Conservation (phyloP, 2,888 invertebrate genomes). For the Yponomeuta evonymella region DNA sequence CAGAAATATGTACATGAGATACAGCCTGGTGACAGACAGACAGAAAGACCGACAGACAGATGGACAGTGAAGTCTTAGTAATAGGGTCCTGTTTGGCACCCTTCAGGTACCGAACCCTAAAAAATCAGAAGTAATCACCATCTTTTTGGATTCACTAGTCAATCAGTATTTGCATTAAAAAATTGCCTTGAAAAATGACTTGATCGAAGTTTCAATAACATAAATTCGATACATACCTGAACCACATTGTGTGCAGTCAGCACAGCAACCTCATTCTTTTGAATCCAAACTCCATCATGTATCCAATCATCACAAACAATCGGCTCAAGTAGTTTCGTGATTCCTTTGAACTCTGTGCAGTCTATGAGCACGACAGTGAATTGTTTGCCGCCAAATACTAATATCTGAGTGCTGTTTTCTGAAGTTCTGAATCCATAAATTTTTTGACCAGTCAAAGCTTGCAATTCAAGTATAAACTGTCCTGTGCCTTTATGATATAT, state of each 20-base stretch:
- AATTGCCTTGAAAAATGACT: too few relatives aligned
- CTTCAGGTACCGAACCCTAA: too few relatives aligned
- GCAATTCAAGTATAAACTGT: slow-evolving; percentile 33
- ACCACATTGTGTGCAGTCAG: slow-evolving; percentile 81
- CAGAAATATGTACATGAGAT: too few relatives aligned
- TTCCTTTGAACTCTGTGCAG: slow-evolving; percentile 21
- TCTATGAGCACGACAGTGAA: slow-evolving; percentile 44
- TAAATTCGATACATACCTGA: slow-evolving; percentile 41
- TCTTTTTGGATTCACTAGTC: too few relatives aligned
- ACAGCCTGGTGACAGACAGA: too few relatives aligned
- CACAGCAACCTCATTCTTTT: slow-evolving; percentile 62
- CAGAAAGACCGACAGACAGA: too few relatives aligned
- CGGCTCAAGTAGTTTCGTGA: slow-evolving; percentile 32
- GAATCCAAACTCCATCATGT: slow-evolving; percentile 73
- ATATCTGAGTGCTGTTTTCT: slow-evolving; percentile 38
- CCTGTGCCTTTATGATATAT: slow-evolving; percentile 39
- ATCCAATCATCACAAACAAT: slow-evolving; percentile 79
- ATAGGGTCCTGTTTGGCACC: too few relatives aligned
- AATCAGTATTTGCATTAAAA: too few relatives aligned
- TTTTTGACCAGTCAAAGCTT: slow-evolving; percentile 65
- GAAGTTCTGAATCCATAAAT: slow-evolving; percentile 73
- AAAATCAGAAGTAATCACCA: too few relatives aligned
- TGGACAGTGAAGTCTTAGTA: too few relatives aligned
- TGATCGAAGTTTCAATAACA: too few relatives aligned
- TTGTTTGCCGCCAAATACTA: slow-evolving; percentile 77